Evolutionary conservation across 2,113 vertebrate species (phyloP).

Genomic region (Hyperopisus bebe): DNA sequence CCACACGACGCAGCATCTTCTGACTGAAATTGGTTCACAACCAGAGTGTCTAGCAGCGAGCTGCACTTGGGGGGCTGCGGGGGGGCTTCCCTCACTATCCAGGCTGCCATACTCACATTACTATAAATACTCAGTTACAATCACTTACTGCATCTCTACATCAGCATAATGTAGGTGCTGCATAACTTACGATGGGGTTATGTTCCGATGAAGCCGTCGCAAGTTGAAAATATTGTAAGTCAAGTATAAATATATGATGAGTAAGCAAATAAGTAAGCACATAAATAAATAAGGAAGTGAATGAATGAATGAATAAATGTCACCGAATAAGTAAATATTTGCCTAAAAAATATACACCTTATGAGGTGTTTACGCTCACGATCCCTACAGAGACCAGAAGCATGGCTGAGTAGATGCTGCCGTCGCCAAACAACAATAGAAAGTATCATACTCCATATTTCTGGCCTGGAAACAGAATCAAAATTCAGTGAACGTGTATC

Average conservation of each 20-base stretch:
- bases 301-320: neutral
- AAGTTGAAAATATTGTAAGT: neutral
- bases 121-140: neutral
- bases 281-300: neutral
- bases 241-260: neutral
- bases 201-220: neutral
- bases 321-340: neutral
- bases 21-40: neutral
- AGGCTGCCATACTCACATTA: neutral
- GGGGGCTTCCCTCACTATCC: neutral
- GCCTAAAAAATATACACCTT: neutral
- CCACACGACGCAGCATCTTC: neutral
- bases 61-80: no score
- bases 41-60: neutral
- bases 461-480: neutral
- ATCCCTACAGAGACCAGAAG: neutral
- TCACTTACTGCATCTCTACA: neutral
- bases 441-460: neutral
- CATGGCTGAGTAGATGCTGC: neutral
- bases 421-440: neutral
- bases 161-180: neutral
- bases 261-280: neutral
- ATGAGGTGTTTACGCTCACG: neutral
- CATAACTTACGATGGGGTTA: neutral
- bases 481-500: neutral